A percentile compares a stretch with the other conserved stretches of the same genome.
phyloP scores from a whole-genome alignment of 2,113 vertebrate species.

The Sturnira hondurensis region DNA sequence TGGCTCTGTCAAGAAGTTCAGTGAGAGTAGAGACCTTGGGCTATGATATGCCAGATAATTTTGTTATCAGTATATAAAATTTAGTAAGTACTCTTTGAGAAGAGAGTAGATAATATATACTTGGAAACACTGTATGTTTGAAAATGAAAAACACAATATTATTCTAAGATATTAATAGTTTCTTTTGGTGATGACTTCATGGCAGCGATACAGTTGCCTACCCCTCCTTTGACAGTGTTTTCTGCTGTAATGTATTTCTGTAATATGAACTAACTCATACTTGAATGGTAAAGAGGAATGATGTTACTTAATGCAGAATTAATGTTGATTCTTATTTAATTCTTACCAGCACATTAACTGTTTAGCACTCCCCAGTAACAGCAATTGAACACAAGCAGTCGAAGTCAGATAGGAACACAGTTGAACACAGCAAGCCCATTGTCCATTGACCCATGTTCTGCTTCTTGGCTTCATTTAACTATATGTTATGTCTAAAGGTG shows the following conservation, averaged over 20 bases:
- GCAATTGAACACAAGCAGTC: not conserved
- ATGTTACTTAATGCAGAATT: constrained; percentile 16
- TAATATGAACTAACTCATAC: not conserved
- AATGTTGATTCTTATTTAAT: not conserved
- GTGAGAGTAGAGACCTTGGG: not conserved
- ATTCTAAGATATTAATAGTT: constrained; percentile 2
- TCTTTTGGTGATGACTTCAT: not conserved
- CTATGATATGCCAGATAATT: not conserved
- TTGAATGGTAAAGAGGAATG: constrained; percentile 15
- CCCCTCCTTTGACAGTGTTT: not conserved
- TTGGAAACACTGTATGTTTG: not conserved
- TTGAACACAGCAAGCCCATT: not conserved
- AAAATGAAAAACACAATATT: not conserved
- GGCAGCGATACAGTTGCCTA: not conserved
- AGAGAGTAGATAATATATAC: not conserved
- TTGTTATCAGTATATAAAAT: not conserved
- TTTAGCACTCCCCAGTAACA: not conserved
- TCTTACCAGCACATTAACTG: not conserved
- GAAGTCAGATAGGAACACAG: not conserved
- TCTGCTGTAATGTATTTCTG: constrained; percentile 21
- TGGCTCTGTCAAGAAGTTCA: not conserved
- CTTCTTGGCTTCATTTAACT: not conserved
- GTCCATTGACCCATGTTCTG: not conserved
- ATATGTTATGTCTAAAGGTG: not conserved
- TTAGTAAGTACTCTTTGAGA: not conserved